Conservation (phyloP, 2,797 vertebrate species). For the Artibeus jamaicensis region DNA sequence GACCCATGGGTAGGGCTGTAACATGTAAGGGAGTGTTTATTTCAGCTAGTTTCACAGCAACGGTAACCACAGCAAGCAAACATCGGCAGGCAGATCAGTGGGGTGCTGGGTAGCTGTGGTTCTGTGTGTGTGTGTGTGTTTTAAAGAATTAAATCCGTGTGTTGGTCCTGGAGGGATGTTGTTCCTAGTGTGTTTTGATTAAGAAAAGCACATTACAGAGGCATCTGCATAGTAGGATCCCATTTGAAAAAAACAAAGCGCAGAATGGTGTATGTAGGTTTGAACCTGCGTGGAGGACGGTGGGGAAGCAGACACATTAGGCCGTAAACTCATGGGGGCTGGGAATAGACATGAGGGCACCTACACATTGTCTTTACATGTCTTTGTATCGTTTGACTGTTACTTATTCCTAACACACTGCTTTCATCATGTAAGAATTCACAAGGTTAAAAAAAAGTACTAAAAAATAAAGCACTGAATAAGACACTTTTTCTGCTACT, state of each 20-base stretch:
- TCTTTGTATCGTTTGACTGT: background rate
- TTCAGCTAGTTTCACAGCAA: background rate
- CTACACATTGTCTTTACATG: rapidly evolving
- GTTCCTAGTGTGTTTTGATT: background rate
- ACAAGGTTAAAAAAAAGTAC: background rate
- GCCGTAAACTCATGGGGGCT: background rate
- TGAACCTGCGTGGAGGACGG: background rate
- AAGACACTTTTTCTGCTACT: background rate
- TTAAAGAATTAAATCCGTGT: background rate
- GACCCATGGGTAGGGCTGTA: background rate
- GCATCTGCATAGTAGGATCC: background rate
- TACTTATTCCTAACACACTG: background rate
- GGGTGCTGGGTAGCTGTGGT: background rate
- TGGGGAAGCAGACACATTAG: background rate
- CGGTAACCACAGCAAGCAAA: background rate
- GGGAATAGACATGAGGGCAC: background rate
- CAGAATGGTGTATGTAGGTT: background rate
- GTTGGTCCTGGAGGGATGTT: background rate
- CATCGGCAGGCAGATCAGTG: background rate
- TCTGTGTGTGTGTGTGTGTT: background rate
- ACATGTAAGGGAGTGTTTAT: background rate
- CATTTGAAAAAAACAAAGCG: background rate
- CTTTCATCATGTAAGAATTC: background rate
- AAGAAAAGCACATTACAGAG: slow-evolving; percentile 11
- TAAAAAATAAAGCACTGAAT: background rate